Percentiles rank a stretch among this genome's conserved stretches.
phyloP scores from a whole-genome alignment of 2,113 vertebrate species.

The Nyctibius bracteatus region DNA sequence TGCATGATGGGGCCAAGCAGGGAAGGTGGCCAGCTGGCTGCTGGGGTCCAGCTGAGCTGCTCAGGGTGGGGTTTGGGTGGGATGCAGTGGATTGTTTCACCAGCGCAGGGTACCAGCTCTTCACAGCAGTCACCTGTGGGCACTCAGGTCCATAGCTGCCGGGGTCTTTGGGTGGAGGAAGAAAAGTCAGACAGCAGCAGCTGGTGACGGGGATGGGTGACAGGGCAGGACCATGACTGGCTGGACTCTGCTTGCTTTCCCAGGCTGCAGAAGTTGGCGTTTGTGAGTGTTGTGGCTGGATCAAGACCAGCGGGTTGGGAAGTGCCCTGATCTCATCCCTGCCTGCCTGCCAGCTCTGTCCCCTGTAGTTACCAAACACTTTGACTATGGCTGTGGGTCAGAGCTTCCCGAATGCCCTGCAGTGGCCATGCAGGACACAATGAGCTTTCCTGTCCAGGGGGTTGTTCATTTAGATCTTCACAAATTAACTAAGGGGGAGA shows the following conservation, averaged over 20 bases:
- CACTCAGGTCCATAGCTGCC: background rate
- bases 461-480: background rate
- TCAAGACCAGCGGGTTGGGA: background rate
- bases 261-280: background rate
- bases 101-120: background rate
- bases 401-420: background rate
- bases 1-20: fast-evolving
- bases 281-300: background rate
- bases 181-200: background rate
- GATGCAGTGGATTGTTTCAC: background rate
- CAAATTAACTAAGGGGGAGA: background rate
- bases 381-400: background rate
- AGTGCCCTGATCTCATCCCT: background rate
- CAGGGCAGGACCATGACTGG: background rate
- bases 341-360: background rate
- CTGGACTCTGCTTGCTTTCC: background rate
- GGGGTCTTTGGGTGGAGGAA: background rate
- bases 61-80: background rate
- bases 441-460: background rate
- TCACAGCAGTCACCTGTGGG: background rate
- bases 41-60: background rate
- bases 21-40: background rate
- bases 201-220: background rate
- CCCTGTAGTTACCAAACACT: background rate
- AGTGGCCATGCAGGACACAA: background rate